A percentile compares a stretch with the other conserved stretches of the same genome.
Conservation (phyloP, 2,113 vertebrate genomes). For the Dryoscopus gambensis region DNA sequence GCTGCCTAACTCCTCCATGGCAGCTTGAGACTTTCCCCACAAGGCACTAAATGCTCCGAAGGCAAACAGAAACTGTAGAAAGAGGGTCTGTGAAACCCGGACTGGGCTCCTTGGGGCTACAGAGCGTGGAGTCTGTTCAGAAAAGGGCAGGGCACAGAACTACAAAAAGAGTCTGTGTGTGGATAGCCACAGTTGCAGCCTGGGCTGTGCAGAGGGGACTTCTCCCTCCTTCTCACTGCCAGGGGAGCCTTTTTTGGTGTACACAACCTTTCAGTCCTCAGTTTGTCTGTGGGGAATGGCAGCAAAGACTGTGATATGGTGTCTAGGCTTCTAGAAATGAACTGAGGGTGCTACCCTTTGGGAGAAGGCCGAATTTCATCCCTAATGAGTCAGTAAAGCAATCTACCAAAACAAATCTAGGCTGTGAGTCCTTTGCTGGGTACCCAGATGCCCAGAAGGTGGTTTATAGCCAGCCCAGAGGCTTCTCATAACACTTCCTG, state of each 20-base stretch:
- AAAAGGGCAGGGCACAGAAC: neutral
- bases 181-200: neutral
- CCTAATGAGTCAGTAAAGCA: neutral
- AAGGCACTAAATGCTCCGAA: neutral
- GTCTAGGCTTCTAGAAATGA: neutral
- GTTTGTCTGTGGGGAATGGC: neutral
- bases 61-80: neutral
- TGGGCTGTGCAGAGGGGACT: neutral
- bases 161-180: neutral
- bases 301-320: neutral
- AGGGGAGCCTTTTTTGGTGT: neutral
- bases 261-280: neutral
- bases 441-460: neutral
- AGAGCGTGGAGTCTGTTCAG: neutral
- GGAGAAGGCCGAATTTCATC: neutral
- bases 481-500: neutral
- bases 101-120: neutral
- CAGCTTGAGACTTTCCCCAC: neutral
- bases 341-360: neutral
- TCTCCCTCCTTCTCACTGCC: neutral
- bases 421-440: neutral
- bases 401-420: neutral
- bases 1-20: neutral
- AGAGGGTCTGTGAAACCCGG: neutral
- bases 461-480: neutral